Evolutionary conservation across 1,140 invertebrate genomes (phyloP), one percentile per base, ranked within the genome.

Genomic region (Oryctes rhinoceros): DNA sequence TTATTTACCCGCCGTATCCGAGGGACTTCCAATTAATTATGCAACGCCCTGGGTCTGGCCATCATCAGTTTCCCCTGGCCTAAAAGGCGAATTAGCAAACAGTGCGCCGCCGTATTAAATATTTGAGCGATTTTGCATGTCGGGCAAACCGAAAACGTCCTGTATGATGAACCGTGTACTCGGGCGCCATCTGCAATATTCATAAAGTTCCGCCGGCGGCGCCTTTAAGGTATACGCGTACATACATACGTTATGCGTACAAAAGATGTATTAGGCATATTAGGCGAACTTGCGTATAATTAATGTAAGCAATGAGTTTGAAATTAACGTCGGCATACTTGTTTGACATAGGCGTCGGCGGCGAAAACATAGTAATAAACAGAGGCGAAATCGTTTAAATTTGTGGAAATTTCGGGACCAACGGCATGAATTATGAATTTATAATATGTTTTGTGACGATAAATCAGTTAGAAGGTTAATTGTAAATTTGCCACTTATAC

Each of bases 61-160:
- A 53, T 53, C 49, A 53, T 53, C 49, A 53, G 49, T 53, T 53
- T 53, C n/a, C 4, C 49, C 49, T 53, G 4, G 49, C 49, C 13
- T 53, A 53, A 53, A 53, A 53, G 49, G 49, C 49, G 49, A 53
- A 53, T 53, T 53, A 53, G n/a, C 49, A 53, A 53, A 53, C 49
- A 53, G 49, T 7, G 49, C 49, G 49, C 49, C n/a, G 49, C n/a
- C n/a, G 49, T 15, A 53, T 15, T 53, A 53, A 53, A 53, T 53
- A 53, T 53, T 53, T 53, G 2, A 53, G 49, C n/a, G 13, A 53
- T 53, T 53, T 53, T 53, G 49, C 49, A 53, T 53, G 49, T 13
- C 13, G 49, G n/a, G n/a, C 49, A 53, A 53, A 53, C 49, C n/a
- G 13, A 15, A 53, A 53, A 53, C 49, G 49, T 53, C 49, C 49